phyloP scores from a whole-genome alignment of 2,888 invertebrate species.

The Diarsia mendica region DNA sequence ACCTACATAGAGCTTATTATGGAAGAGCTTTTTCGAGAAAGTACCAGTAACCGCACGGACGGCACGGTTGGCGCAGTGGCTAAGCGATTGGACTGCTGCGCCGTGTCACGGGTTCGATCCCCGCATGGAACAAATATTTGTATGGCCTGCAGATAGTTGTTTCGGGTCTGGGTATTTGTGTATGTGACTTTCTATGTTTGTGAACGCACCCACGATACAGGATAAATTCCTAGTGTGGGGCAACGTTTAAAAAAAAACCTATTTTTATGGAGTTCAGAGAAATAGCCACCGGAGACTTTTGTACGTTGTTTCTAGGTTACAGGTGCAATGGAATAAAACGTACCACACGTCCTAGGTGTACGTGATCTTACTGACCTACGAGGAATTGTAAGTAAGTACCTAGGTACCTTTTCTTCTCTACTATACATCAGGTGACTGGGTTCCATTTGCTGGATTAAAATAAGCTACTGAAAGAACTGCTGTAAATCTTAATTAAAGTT shows the following conservation, averaged over 20 bases:
- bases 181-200: too few relatives aligned
- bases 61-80: too few relatives aligned
- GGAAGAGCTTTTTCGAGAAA: not conserved
- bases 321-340: slow-evolving; percentile 5
- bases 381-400: not conserved
- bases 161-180: too few relatives aligned
- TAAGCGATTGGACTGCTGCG: too few relatives aligned
- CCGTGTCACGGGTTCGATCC: too few relatives aligned
- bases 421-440: not conserved
- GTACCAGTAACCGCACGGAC: too few relatives aligned
- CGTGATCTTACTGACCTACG: slow-evolving; percentile 1
- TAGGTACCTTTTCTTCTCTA: too few relatives aligned
- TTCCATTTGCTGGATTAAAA: not conserved
- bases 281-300: not conserved
- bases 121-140: too few relatives aligned
- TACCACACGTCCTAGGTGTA: slow-evolving; percentile 18
- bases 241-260: too few relatives aligned
- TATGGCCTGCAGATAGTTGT: too few relatives aligned
- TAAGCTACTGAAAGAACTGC: not conserved
- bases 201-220: too few relatives aligned
- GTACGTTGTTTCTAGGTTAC: slow-evolving; percentile 8
- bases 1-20: not conserved
- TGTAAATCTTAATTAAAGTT: not conserved
- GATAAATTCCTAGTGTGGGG: too few relatives aligned
- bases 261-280: not conserved